Evolutionary conservation across 2,113 vertebrate species (phyloP).

Genomic region (Etheostoma cragini): DNA sequence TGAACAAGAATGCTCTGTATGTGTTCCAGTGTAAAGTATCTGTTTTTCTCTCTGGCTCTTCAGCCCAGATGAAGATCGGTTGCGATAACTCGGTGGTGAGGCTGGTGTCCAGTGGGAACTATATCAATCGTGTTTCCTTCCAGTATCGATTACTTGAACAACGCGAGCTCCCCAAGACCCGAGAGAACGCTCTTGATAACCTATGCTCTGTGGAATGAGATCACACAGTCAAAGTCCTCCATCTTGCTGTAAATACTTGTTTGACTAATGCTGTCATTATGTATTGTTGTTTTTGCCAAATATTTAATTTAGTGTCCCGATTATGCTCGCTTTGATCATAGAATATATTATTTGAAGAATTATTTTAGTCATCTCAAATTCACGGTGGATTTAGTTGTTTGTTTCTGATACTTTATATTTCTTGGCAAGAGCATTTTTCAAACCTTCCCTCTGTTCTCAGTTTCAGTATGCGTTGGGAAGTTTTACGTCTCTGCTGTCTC

Average conservation of each 20-base stretch:
- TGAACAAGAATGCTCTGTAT: slow-evolving; percentile 8
- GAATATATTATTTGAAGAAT: slow-evolving; percentile 59
- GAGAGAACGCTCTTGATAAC: slow-evolving; percentile 90
- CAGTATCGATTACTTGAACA: slow-evolving; percentile 91
- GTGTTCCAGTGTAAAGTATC: slow-evolving; percentile 26
- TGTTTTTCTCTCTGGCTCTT: slow-evolving; percentile 41
- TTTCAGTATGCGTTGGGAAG: slow-evolving; percentile 31
- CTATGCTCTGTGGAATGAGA: slow-evolving; percentile 84
- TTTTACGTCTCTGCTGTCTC: slow-evolving; percentile 34
- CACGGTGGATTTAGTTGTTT: slow-evolving; percentile 24
- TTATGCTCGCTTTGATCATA: slow-evolving; percentile 29
- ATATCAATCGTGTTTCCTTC: slow-evolving; percentile 93
- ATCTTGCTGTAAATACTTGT: slow-evolving; percentile 61
- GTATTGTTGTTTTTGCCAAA: slow-evolving; percentile 59
- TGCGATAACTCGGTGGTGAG: slow-evolving; percentile 95
- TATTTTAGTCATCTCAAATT: slow-evolving; percentile 28
- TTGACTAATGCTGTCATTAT: slow-evolving; percentile 17
- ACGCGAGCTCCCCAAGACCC: slow-evolving; percentile 84
- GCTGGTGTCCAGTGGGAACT: slow-evolving; percentile 95
- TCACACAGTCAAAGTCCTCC: slow-evolving; percentile 26
- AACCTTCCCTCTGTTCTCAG: slow-evolving; percentile 4
- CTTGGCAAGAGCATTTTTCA: slow-evolving; percentile 32
- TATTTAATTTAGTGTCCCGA: slow-evolving; percentile 34
- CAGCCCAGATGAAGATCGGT: slow-evolving; percentile 95
- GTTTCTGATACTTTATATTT: slow-evolving; percentile 20